A percentile compares a stretch with the other conserved stretches of the same genome.
These are phyloP conservation scores for Schizothorax lantsangensis DNA, from an alignment of 2,797 vertebrate species.

Conservation along the genomic window DNA sequence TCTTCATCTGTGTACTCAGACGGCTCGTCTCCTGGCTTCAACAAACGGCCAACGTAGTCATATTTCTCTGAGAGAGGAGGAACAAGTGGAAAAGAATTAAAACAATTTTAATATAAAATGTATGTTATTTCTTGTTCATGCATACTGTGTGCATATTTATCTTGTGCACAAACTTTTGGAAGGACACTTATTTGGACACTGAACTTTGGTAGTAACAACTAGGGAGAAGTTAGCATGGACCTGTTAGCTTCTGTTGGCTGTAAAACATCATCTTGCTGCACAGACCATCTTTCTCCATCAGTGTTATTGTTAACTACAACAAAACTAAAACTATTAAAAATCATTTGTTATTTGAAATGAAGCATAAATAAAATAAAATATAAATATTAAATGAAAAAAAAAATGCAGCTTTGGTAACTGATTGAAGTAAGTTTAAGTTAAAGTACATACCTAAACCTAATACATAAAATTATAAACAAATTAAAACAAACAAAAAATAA, in stretches of 20 bases:
- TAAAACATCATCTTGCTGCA: background rate
- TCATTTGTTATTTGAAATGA: background rate
- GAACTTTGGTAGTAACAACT: background rate
- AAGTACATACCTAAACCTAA: background rate
- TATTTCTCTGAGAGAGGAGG: constrained; percentile 88
- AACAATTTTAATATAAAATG: background rate
- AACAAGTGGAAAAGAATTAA: background rate
- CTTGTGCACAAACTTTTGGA: background rate
- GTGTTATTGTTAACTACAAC: background rate
- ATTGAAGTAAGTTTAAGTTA: background rate
- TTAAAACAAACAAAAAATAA: too few species aligned
- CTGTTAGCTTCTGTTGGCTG: background rate
- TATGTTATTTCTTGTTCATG: background rate
- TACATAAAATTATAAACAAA: background rate
- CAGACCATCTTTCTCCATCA: background rate
- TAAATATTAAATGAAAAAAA: background rate
- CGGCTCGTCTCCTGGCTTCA: constrained; percentile 98
- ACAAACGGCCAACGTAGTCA: constrained; percentile 95
- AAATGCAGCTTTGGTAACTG: background rate
- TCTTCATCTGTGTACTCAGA: constrained; percentile 99
- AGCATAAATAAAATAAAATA: background rate
- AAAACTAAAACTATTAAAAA: background rate
- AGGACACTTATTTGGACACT: background rate
- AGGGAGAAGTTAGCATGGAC: background rate
- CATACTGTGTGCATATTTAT: background rate